Base-by-base conservation (phyloP, 2,797 vertebrate genomes). In the Pyrocephalus nanus region DNA sequence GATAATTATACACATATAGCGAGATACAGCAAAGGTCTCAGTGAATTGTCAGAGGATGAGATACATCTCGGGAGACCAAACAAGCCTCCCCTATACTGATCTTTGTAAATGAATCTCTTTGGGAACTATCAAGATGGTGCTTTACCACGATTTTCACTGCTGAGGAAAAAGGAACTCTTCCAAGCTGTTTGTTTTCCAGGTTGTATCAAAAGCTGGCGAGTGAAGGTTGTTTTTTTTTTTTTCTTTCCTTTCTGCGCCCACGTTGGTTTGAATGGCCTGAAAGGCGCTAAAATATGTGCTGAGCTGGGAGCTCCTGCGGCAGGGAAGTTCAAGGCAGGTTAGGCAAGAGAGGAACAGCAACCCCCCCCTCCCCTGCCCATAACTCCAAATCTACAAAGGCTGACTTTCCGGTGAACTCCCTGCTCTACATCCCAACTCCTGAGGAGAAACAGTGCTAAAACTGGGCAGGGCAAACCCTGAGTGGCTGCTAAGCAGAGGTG, bases 31-130 rank as follows among this genome's bases (percentile, higher is more conserved):
- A 79, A 95, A 96, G 94, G 86, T 94, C 95, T 93, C 77, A 54
- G 73, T 60, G 95, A 95, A 93, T 93, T 96, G 97, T 97, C 97
- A 73, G 96, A 97, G 97, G 96, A 95, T 93, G 97, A 96, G 96
- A 96, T 90, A 86, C 82, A 92, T 96, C 97, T 98, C 96, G 42
- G 88, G 97, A 97, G 97, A 96, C 96, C 69, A 73, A 92, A 93
- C 85, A 90, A 86, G 91, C 95, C 90, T 93, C 93, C 84, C 91
- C 88, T 58, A 29, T 50, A 67, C 94, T n/a, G 90, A 93, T 93
- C 96, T 95, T 86, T 97, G 97, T 97, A 97, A 98, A 96, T 62
- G 93, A 96, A 97, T 97, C 97, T 97, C 97, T 97, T 98, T 97
- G 97, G 97, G 97, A 97, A 97, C 95, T 53, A 72, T 80, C 65